phyloP scores from a whole-genome alignment of 1,140 invertebrate genomes.

The Danaus melanippus region DNA sequence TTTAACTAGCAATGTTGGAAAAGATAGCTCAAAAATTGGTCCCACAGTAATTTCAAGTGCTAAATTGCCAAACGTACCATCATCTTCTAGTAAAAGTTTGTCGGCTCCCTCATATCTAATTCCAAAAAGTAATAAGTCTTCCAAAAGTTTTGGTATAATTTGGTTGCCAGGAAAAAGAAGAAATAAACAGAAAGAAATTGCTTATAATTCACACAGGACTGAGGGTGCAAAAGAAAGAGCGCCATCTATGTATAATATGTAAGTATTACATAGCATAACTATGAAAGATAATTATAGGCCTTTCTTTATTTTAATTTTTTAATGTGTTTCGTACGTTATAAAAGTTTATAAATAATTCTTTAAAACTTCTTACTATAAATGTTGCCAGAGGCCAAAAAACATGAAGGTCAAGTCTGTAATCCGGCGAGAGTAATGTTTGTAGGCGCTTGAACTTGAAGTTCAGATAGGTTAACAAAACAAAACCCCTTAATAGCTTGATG shows the following conservation, averaged over 20 bases:
- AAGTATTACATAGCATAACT: constrained; percentile 27
- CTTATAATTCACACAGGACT: constrained; percentile 35
- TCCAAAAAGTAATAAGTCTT: constrained; percentile 34
- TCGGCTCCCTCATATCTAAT: constrained; percentile 21
- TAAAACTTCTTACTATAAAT: too few species aligned
- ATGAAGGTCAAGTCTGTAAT: not conserved
- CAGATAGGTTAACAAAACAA: too few species aligned
- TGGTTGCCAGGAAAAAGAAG: constrained; percentile 50
- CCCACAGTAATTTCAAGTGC: constrained; percentile 9
- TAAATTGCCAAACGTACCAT: constrained; percentile 16
- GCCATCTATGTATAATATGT: constrained; percentile 57
- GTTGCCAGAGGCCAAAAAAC: too few species aligned
- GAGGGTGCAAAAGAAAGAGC: constrained; percentile 34
- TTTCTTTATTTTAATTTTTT: too few species aligned
- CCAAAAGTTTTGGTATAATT: constrained; percentile 45
- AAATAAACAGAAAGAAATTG: constrained; percentile 49
- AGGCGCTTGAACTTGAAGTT: too few species aligned
- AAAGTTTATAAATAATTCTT: not conserved
- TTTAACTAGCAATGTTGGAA: constrained; percentile 18
- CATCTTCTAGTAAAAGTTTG: constrained; percentile 29
- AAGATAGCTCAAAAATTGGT: constrained; percentile 12
- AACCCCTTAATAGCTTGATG: too few species aligned
- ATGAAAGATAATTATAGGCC: too few species aligned
- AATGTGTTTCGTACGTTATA: too few species aligned
- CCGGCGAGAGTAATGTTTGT: not conserved